Conservation (phyloP, 2,888 invertebrate species). For the Halocaridina rubra region DNA sequence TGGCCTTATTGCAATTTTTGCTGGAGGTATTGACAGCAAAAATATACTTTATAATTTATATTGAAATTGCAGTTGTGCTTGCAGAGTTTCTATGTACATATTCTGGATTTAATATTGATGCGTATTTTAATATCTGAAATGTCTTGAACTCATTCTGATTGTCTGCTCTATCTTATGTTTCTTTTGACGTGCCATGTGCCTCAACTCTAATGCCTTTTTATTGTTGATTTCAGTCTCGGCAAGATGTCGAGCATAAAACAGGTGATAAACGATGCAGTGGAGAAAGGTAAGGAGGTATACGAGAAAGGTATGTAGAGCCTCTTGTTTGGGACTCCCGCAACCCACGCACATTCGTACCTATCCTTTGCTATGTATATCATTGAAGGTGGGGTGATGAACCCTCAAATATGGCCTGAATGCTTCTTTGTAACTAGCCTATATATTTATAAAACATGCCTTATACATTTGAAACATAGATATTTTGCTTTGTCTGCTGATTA, state of each 20-base stretch:
- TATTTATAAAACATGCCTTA: too few species aligned
- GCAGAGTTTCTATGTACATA: neutral
- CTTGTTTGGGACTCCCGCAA: constrained; percentile 47
- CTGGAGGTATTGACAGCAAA: too few species aligned
- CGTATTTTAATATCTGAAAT: neutral
- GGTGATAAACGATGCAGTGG: constrained; percentile 64
- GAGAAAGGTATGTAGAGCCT: constrained; percentile 62
- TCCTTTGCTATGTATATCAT: neutral
- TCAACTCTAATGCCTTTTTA: neutral
- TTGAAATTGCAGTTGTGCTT: neutral
- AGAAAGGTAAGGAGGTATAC: constrained; percentile 64
- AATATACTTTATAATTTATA: too few species aligned
- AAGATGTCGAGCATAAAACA: constrained; percentile 63
- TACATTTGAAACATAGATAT: too few species aligned
- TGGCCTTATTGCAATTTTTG: too few species aligned
- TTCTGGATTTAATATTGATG: neutral
- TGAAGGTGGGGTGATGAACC: constrained; percentile 14
- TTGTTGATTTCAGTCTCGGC: constrained; percentile 39
- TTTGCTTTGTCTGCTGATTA: too few species aligned
- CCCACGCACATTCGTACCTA: constrained; percentile 53
- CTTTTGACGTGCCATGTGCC: neutral
- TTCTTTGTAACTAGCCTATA: too few species aligned
- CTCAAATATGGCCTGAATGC: neutral
- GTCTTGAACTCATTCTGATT: neutral
- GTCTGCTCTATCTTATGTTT: neutral